Conservation (phyloP, 2,888 invertebrate species). For the Petrolisthes cinctipes region DNA sequence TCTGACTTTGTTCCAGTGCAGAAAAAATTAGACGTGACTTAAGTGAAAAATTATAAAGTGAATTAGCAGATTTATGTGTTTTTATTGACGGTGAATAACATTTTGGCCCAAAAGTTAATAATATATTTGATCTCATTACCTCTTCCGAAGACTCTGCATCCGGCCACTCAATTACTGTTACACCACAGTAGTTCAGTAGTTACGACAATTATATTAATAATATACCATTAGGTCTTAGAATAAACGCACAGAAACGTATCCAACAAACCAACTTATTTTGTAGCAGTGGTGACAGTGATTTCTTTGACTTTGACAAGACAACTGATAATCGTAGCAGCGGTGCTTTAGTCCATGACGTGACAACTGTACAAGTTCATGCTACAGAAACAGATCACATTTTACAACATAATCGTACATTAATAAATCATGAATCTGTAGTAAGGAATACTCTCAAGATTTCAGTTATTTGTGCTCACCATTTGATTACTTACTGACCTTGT, state of each 20-base stretch:
- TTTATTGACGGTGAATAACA: neutral
- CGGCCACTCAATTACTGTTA: neutral
- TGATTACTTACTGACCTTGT: neutral
- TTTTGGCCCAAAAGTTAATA: neutral
- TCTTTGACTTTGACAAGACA: neutral
- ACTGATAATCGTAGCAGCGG: neutral
- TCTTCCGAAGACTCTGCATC: neutral
- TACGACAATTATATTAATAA: neutral
- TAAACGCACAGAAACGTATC: neutral
- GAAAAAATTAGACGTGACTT: neutral
- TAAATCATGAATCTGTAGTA: neutral
- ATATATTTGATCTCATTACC: neutral
- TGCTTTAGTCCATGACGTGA: neutral
- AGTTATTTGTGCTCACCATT: neutral
- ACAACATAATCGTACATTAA: neutral
- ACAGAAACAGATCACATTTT: neutral
- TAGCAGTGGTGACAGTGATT: neutral
- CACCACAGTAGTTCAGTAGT: neutral
- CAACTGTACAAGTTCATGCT: neutral
- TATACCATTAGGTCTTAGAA: neutral
- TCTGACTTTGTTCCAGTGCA: neutral
- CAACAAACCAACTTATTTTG: neutral
- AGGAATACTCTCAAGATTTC: neutral
- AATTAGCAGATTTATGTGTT: neutral
- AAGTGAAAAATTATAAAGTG: neutral